Evolutionary conservation across 2,888 invertebrate genomes (phyloP).

Genomic region (Leptarthrus brevirostris): DNA sequence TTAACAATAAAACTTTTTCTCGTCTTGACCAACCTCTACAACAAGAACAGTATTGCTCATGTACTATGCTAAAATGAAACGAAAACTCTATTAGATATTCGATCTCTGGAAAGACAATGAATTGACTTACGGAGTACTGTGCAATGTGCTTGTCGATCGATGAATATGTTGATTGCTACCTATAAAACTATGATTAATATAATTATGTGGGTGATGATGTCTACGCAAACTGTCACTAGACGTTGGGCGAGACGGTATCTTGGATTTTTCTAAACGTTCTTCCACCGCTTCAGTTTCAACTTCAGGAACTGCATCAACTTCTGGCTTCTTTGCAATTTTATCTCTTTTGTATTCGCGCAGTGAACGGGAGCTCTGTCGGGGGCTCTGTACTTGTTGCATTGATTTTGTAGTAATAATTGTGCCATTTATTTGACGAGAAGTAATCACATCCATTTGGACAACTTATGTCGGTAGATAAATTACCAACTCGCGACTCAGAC

Average conservation of each 20-base stretch:
- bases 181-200: neutral
- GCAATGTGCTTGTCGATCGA: conserved; percentile 14
- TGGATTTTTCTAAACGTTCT: neutral
- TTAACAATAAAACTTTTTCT: conserved; percentile 4
- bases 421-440: neutral
- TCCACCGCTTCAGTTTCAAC: conserved; percentile 12
- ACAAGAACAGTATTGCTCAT: conserved; percentile 22
- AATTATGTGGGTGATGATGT: neutral
- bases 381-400: no score
- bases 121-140: conserved; percentile 16
- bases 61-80: conserved; percentile 3
- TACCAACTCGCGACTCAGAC: no score
- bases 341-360: neutral
- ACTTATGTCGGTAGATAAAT: no score
- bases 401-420: neutral
- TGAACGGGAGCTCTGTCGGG: neutral
- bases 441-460: neutral
- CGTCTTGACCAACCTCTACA: conserved; percentile 2
- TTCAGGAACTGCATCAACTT: conserved; percentile 1
- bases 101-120: neutral
- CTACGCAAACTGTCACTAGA: neutral
- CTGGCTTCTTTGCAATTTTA: neutral
- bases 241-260: neutral
- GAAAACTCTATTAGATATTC: no score
- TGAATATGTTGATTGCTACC: conserved; percentile 4